Base-by-base conservation (phyloP, 2,797 vertebrate genomes). In the Psittacula echo region DNA sequence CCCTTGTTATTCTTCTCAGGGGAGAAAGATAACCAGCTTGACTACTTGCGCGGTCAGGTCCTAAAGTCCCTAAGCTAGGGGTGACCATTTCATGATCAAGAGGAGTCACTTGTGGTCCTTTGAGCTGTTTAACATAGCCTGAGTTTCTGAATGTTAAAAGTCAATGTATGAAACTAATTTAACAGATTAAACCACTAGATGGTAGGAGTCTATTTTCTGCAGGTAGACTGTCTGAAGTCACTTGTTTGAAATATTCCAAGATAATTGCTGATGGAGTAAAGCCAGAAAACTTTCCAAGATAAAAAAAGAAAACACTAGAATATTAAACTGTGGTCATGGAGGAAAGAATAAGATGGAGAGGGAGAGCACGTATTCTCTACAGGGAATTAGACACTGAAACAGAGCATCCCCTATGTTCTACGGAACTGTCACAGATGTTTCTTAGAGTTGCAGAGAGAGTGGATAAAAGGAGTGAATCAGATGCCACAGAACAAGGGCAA, bases 181-280 rank as follows among this genome's bases (percentile, higher is more conserved):
- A 84, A 56, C 20, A 76, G 15, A 34, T 66, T 44, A 91, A 94
- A 54, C 50, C 54, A 60, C 73, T 85, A 79, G 66, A 87, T 56
- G 27, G 47, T 88, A 73, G 47, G 65, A 90, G 22, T 41, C 39
- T 75, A 30, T 91, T 93, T 94, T 85, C 67, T 88, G 83, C 54
- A 90, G 48, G 65, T 94, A 71, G 66, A n/a, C 32, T 23, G 26
- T 39, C 71, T 78, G 30, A 86, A 88, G 71, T 72, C 77, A 91
- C 34, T 37, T 86, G 27, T 84, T 90, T 79, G 67, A 94, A 92
- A 70, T 66, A 89, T 44, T 82, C 67, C 58, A 50, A 81, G 62
- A 39, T 45, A 91, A 84, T 23, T 90, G 15, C 32, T 32, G 30
- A 44, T 79, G 54, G 24, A 62, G 9, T 21, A 87, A 42, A 91